Evolutionary conservation across 2,113 vertebrate species (phyloP), one percentile per base, ranked within the genome.

Genomic region (Gallinago paraguaiae): DNA sequence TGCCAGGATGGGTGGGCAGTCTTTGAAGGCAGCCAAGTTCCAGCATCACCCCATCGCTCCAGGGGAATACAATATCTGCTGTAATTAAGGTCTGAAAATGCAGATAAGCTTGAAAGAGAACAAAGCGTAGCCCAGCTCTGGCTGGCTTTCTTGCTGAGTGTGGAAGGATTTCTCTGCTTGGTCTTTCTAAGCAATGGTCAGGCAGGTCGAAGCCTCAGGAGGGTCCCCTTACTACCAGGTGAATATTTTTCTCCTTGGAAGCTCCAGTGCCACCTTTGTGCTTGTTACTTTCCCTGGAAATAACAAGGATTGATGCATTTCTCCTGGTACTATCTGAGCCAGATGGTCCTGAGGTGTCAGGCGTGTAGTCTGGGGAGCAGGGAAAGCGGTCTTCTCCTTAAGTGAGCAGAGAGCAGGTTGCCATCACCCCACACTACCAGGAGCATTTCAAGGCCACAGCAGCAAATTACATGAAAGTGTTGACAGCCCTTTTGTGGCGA

Each of bases 361-460:
- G 0, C 0, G 0, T 33, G 43, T 78, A 37, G 53, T 43, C 33
- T 59, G 64, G 48, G 70, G 43, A 68, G 31, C 1, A 0, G 39
- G 50, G n/a, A 69, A 31, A 53, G 41, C 64, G 56, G 24, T 15
- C 22, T 54, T 20, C 39, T 69, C 14, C 0, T 0, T 24, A 48
- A 76, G n/a, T 22, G 39, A 50, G 11, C 9, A 57, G 75, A 30
- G 43, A 65, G 33, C 48, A 30, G 35, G 33, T 54, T 50, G 7
- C 51, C 31, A 39, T 63, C 77, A 33, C 48, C 39, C 48, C 53
- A 10, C 18, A 3, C 25, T n/a, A 15, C 41, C 39, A 48, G 76
- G 41, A 78, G 45, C 31, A 25, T 81, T 72, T 78, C 65, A 81
- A 50, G 39, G 35, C 70, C 51, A 28, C 51, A n/a, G 80, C 6